Evolutionary conservation across 2,888 invertebrate genomes (phyloP).

Genomic region (Allolobophora icterica): DNA sequence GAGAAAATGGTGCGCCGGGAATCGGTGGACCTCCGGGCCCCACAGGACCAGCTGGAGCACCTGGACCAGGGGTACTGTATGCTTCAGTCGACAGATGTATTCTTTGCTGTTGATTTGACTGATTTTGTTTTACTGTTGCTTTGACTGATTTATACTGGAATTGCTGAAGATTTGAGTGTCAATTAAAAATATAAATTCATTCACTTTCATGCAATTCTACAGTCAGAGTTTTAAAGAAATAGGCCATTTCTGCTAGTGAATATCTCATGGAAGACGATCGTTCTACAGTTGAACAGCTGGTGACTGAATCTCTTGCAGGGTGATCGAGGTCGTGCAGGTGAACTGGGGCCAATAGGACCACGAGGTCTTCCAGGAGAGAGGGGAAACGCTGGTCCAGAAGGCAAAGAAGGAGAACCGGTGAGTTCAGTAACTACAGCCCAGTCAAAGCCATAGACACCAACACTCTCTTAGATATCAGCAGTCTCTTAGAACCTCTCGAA

Average conservation of each 20-base stretch:
- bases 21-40: constrained; percentile 32
- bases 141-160: background rate
- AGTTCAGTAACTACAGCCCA: background rate
- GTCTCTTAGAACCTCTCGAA: too few species aligned
- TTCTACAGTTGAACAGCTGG: background rate
- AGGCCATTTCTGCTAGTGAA: background rate
- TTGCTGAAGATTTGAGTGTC: background rate
- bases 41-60: constrained; percentile 40
- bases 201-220: background rate
- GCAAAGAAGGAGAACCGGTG: constrained; percentile 21
- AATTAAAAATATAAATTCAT: background rate
- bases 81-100: background rate
- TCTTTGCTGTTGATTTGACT: background rate
- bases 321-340: background rate
- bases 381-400: constrained; percentile 39
- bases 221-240: background rate
- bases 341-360: background rate
- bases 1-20: background rate
- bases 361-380: constrained; percentile 41
- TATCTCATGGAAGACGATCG: too few species aligned
- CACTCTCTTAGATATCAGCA: too few species aligned
- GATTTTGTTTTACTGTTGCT: background rate
- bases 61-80: background rate
- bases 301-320: constrained; percentile 5
- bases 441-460: too few species aligned